A percentile compares a stretch with the other conserved stretches of the same genome.
phyloP scores from a whole-genome alignment of 2,888 invertebrate species.

The Chaitophorus viminalis region DNA sequence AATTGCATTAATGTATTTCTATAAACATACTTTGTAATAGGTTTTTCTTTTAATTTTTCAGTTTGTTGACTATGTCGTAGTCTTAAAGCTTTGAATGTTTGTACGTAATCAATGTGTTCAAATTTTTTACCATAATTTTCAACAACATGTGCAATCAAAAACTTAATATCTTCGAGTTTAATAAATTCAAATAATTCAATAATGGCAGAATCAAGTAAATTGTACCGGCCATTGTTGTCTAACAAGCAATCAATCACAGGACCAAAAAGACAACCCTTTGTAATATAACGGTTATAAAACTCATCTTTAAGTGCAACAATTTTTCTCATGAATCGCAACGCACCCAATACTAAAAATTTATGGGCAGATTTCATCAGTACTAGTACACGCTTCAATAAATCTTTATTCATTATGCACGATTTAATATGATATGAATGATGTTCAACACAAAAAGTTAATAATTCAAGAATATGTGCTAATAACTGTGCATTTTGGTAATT shows the following conservation, averaged over 20 bases:
- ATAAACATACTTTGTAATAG: slow-evolving; percentile 72
- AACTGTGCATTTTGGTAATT: slow-evolving; percentile 97
- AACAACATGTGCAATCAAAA: slow-evolving; percentile 90
- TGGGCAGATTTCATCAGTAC: slow-evolving; percentile 97
- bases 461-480: slow-evolving; percentile 91
- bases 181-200: slow-evolving; percentile 99
- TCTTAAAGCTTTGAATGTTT: slow-evolving; percentile 95
- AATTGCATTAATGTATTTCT: too few relatives aligned
- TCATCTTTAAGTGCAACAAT: slow-evolving; percentile 98
- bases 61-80: slow-evolving; percentile 90
- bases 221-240: slow-evolving; percentile 97
- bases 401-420: slow-evolving; percentile 96
- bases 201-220: slow-evolving; percentile 97
- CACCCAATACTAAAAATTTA: slow-evolving; percentile 95
- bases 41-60: slow-evolving; percentile 82
- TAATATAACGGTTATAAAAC: slow-evolving; percentile 96
- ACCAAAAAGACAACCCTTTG: slow-evolving; percentile 92
- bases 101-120: slow-evolving; percentile 96
- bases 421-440: slow-evolving; percentile 99
- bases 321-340: slow-evolving; percentile 95
- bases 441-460: slow-evolving; percentile 97
- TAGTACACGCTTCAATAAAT: slow-evolving; percentile 92
- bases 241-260: slow-evolving; percentile 96
- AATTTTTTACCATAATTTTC: slow-evolving; percentile 95
- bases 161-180: slow-evolving; percentile 91